Conservation (phyloP, 2,888 invertebrate species). For the Luffia ferchaultella region DNA sequence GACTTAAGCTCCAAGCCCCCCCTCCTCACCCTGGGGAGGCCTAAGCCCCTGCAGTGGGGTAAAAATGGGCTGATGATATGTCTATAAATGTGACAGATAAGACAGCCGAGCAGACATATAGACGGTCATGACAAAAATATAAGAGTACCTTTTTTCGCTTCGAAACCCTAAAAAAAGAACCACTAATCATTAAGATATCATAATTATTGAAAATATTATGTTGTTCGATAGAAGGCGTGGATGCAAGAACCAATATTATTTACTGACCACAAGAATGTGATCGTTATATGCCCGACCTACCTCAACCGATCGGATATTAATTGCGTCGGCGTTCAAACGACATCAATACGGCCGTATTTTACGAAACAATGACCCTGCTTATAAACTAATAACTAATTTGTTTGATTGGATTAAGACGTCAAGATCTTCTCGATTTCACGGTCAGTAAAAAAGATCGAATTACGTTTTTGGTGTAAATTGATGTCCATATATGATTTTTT, state of each 20-base stretch:
- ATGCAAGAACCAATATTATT: neutral
- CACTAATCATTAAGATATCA: neutral
- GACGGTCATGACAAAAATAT: no score
- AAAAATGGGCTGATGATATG: no score
- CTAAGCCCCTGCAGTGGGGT: no score
- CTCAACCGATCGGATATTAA: conserved; percentile 45
- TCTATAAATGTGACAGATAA: no score
- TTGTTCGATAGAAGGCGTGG: neutral
- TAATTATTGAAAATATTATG: neutral
- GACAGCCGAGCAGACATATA: no score
- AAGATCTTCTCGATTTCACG: conserved; percentile 41
- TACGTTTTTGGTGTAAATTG: no score
- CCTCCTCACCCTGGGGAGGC: no score
- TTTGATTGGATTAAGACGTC: conserved; percentile 62
- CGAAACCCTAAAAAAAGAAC: neutral
- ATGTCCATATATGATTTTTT: no score
- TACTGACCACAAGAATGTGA: neutral
- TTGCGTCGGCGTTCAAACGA: conserved; percentile 21
- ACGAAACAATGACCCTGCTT: conserved; percentile 30
- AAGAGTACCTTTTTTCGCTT: no score
- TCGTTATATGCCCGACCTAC: conserved; percentile 32
- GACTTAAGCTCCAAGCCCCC: no score
- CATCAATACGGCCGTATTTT: conserved; percentile 34
- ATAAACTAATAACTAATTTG: conserved; percentile 46
- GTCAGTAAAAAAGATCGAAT: conserved; percentile 39